Evolutionary conservation across 2,888 invertebrate species (phyloP), one percentile per base, ranked within the genome.

Genomic region (Stenichneumon culpator): DNA sequence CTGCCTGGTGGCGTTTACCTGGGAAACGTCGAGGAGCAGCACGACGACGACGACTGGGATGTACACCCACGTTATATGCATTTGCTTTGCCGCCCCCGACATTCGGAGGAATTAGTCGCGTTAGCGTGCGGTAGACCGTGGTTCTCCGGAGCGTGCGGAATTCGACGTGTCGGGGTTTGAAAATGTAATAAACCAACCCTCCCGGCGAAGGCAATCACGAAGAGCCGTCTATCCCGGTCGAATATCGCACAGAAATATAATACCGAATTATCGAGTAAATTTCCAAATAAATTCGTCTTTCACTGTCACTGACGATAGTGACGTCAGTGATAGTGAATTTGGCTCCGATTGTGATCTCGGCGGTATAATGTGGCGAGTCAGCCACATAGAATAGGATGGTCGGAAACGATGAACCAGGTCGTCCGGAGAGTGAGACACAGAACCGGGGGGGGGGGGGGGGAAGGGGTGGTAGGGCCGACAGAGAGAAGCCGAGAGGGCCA

Each of bases 41-140:
- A 47, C 44, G 25, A 60, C 65, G 47, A 60, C 22, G 39, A 25
- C 32, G 36, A 60, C 69, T 57, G 52, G 68, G 60, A 25, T 63
- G 36, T 47, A 52, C 39, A 77, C 16, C 47, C 54, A 14, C 39
- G 2, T 39, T 75, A 52, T 77, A 84, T 86, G 88, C 87, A 88
- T 89, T 90, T 86, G 89, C 90, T 90, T 87, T 84, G 87, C 67
- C 74, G 83, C 9, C 3, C 28, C 89, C 44, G 72, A 85, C 87
- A 88, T 90, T 90, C 89, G 89, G 44, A 89, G 90, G 89, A 90
- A 91, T 90, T 90, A 91, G 87, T 84, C 78, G 87, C 86, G 77
- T 86, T 80, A 83, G 65, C 67, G 69, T 82, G 80, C 60, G 47
- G 57, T 60, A 74, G 36, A 68, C 68, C 32, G 72, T 73, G 19